These are phyloP conservation scores for Lamellibrachia satsuma DNA, from an alignment of 2,888 invertebrate species.

Conservation along the genomic window DNA sequence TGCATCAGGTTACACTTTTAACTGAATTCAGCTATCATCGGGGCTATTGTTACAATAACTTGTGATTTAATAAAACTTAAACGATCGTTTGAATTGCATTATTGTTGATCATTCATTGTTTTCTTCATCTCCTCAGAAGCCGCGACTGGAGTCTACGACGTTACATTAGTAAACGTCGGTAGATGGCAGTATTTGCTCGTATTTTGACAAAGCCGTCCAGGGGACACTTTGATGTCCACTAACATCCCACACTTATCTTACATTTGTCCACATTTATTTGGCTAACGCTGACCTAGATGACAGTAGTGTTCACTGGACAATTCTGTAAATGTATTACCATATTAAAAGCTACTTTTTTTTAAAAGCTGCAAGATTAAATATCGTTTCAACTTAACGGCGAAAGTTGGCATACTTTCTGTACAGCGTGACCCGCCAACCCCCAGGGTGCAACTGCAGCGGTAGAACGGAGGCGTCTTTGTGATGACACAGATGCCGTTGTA, in stretches of 20 bases:
- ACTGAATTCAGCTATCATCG: not conserved
- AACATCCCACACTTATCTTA: no score
- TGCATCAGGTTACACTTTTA: not conserved
- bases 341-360: no score
- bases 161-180: not conserved
- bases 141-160: not conserved
- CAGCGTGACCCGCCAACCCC: not conserved
- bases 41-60: not conserved
- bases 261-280: no score
- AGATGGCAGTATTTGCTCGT: not conserved
- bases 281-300: no score
- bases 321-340: no score
- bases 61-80: not conserved
- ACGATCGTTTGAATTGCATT: not conserved
- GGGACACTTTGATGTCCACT: not conserved
- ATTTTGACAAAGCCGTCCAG: not conserved
- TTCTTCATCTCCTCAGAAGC: not conserved
- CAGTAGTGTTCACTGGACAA: no score
- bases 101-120: not conserved
- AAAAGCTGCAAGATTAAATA: not conserved
- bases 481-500: not conserved
- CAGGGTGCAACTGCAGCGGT: not conserved
- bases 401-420: not conserved
- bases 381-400: not conserved
- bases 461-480: not conserved